Evolutionary conservation across 2,113 vertebrate species (phyloP), one percentile per base, ranked within the genome.

Genomic region (Alethe diademata): DNA sequence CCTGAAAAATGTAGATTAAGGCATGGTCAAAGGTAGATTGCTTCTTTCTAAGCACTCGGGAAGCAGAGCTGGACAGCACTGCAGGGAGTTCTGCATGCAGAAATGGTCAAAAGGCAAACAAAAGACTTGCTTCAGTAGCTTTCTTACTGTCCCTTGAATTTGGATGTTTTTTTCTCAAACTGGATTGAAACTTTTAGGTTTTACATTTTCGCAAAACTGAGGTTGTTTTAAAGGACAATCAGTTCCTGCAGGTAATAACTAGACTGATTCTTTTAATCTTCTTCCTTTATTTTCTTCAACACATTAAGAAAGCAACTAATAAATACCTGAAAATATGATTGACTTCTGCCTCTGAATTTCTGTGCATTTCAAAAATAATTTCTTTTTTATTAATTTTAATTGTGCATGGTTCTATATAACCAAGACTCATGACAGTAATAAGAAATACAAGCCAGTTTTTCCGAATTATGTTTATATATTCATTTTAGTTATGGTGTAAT

Each of bases 1-100:
- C 18, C 70, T 91, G 65, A 92, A 67, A 94, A 94, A 92, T 91
- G 78, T 45, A 79, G 28, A 40, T 70, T 69, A 94, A 81, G 25
- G 23, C 22, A 61, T 18, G 19, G 50, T 70, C 58, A 81, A 66
- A 93, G 31, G 60, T 47, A 62, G 33, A n/a, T 50, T 80, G 13
- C 67, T 71, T 80, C 72, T 66, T 78, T 78, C 64, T 70, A 56
- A 51, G 42, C 26, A 60, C 25, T 76, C 0, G 1, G 25, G 83
- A 93, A 45, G n/a, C 40, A 69, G 67, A 70, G 26, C 12, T 81
- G 71, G 45, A 73, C 38, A 50, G 51, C 69, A 17, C 50, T 70
- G 20, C 5, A 3, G 56, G 53, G 79, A 81, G 57, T 71, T 92
- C 57, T 72, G 28, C 14, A 2, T 70, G 33, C 43, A 88, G 86